Evolutionary conservation across 2,888 invertebrate genomes (phyloP), one percentile per base, ranked within the genome.

Genomic region (Cylloceria caligata): DNA sequence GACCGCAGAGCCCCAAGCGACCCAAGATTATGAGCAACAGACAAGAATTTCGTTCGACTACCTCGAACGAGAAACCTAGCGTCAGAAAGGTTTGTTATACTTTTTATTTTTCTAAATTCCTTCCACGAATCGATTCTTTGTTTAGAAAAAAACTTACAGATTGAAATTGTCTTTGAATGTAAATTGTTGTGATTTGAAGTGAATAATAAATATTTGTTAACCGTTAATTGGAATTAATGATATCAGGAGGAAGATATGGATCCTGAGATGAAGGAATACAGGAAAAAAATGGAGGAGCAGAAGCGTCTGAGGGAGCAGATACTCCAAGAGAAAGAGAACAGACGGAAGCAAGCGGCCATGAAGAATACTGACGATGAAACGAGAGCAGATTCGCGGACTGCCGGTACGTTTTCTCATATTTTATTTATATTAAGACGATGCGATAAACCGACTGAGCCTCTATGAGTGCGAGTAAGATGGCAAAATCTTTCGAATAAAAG

Each of bases 221-320:
- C 45, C 34, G 47, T 49, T n/a, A 27, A 34, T 64, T 6, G 27
- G 30, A 67, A 34, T 24, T 39, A n/a, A 27, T 47, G 49, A 30
- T 47, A 55, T 72, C 27, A 91, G 73, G 91, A 90, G 42, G 92
- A 91, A 36, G 90, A 88, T 71, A 88, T 91, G 68, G 93, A 93
- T 86, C 93, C 93, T 42, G 93, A 93, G 83, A 92, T 92, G 89
- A 88, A 90, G 27, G 93, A 93, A 42, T 94, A 94, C 80, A 89
- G 93, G 2, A 91, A 91, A 78, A 93, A 93, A 83, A 92, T 94
- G 87, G 94, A 93, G 83, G 93, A 93, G 76, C 94, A 94, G 83
- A 93, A 93, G 83, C 90, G 91, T 21, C 83, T 93, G 27, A 87
- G 94, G n/a, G 93, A 93, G 81, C 90, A 92, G 82, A 90, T 94